These are phyloP conservation scores for Lottia scabra DNA, from an alignment of 2,888 invertebrate genomes.

Conservation along the genomic window DNA sequence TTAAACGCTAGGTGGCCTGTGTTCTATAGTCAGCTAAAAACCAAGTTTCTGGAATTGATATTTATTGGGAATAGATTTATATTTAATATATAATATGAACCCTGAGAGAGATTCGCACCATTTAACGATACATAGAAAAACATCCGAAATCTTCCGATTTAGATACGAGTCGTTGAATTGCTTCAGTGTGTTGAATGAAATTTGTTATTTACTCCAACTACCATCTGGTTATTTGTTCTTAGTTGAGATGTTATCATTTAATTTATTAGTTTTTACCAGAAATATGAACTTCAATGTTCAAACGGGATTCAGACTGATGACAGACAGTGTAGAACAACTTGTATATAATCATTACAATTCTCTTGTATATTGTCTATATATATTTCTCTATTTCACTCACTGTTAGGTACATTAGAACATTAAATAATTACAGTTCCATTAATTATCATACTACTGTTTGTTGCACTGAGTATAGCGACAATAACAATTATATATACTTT, in stretches of 20 bases:
- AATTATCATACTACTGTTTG: too few species aligned
- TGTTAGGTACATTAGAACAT: too few species aligned
- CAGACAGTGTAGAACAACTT: neutral
- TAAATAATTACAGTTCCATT: too few species aligned
- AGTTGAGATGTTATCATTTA: neutral
- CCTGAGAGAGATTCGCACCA: neutral
- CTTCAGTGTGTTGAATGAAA: conserved; percentile 2
- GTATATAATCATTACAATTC: neutral
- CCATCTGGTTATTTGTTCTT: conserved; percentile 6
- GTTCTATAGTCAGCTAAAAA: too few species aligned
- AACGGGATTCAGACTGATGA: neutral
- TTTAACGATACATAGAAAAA: neutral
- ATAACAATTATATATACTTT: too few species aligned
- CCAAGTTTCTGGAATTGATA: too few species aligned
- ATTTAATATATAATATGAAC: too few species aligned
- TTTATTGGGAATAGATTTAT: too few species aligned
- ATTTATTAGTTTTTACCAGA: conserved; percentile 2
- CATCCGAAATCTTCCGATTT: neutral
- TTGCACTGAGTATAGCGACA: too few species aligned
- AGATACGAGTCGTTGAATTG: neutral
- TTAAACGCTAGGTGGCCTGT: too few species aligned
- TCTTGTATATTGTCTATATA: too few species aligned
- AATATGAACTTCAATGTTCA: neutral
- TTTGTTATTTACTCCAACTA: neutral
- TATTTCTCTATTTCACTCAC: too few species aligned